phyloP scores from a whole-genome alignment of 2,888 invertebrate species.

The Griposia aprilina region DNA sequence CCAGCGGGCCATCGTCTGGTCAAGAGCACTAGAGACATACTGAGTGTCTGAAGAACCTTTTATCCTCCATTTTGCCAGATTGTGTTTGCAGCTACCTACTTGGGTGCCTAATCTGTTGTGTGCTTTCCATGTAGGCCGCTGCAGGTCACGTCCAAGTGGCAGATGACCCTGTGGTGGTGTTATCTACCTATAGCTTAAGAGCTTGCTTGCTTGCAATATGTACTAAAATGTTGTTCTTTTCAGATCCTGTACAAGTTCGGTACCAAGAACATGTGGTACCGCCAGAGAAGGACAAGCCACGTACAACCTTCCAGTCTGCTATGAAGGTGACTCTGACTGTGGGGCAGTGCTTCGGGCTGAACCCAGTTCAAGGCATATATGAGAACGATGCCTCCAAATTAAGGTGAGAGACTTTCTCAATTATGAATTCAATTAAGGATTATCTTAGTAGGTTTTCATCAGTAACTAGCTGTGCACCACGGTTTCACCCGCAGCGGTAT shows the following conservation, averaged over 20 bases:
- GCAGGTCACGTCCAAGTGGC: too few relatives aligned
- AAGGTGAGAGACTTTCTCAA: slow-evolving; percentile 31
- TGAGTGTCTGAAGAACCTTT: too few relatives aligned
- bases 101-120: too few relatives aligned
- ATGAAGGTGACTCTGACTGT: slow-evolving; percentile 74
- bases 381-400: slow-evolving; percentile 75
- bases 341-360: slow-evolving; percentile 80
- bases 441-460: not conserved
- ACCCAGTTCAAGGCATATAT: slow-evolving; percentile 77
- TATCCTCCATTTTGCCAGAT: too few relatives aligned
- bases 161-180: too few relatives aligned
- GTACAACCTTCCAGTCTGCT: slow-evolving; percentile 75
- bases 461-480: not conserved
- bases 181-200: too few relatives aligned
- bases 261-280: slow-evolving; percentile 45
- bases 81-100: too few relatives aligned
- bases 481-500: too few relatives aligned
- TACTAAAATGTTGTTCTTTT: slow-evolving; percentile 34
- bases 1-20: too few relatives aligned
- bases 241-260: slow-evolving; percentile 66
- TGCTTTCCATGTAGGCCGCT: too few relatives aligned
- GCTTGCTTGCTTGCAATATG: too few relatives aligned
- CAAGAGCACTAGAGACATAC: too few relatives aligned
- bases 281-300: slow-evolving; percentile 54
- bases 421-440: not conserved